These are phyloP conservation scores for Pampusana beccarii DNA, from an alignment of 2,113 vertebrate species.

Conservation along the genomic window DNA sequence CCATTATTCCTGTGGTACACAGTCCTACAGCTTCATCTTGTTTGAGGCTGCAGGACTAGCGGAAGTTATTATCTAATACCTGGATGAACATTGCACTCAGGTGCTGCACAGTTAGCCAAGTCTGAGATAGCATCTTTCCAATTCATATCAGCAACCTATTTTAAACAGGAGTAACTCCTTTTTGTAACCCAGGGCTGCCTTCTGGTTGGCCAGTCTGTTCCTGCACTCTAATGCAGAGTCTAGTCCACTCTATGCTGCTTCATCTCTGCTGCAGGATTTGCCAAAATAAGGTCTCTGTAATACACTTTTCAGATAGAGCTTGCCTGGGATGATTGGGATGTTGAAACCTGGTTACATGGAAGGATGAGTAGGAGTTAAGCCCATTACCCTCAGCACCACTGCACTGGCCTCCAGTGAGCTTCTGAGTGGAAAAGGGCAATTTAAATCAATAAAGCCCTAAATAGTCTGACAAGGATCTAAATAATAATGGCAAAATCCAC, in stretches of 20 bases:
- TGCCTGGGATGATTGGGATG: not conserved
- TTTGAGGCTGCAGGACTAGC: not conserved
- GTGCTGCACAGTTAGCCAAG: not conserved
- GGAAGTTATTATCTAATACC: not conserved
- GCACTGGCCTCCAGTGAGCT: not conserved
- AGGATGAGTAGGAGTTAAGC: not conserved
- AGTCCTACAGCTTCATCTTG: not conserved
- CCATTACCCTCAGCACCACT: not conserved
- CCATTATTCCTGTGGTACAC: not conserved
- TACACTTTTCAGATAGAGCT: not conserved
- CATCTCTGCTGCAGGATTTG: not conserved
- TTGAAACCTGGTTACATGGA: not conserved
- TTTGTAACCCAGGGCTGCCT: not conserved
- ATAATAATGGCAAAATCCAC: not conserved
- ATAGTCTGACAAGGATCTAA: not conserved
- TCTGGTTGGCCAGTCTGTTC: not conserved
- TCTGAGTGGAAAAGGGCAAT: not conserved
- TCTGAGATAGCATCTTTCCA: accelerated
- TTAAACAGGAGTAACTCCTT: not conserved
- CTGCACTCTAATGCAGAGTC: not conserved
- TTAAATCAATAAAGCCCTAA: not conserved
- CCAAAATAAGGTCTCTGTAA: not conserved
- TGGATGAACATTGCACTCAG: not conserved
- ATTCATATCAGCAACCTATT: not conserved
- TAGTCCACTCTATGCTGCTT: not conserved